Evolutionary conservation across 2,797 vertebrate species (phyloP).

Genomic region (Sciaenops ocellatus): DNA sequence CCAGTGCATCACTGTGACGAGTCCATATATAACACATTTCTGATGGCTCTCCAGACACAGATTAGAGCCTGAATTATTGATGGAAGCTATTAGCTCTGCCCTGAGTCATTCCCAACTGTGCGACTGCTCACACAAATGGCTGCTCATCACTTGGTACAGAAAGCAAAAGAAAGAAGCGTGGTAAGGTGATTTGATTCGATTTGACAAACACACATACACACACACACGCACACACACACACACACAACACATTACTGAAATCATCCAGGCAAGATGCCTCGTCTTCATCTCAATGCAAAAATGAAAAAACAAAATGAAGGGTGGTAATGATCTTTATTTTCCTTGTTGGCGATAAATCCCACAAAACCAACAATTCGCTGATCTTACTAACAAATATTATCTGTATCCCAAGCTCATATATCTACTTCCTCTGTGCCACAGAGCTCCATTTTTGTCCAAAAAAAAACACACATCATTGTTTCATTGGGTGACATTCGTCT

Average conservation of each 20-base stretch:
- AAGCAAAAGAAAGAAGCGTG: background rate
- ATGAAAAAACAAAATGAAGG: background rate
- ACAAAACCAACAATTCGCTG: background rate
- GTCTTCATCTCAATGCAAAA: background rate
- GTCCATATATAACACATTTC: conserved; percentile 46
- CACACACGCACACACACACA: too few relatives aligned
- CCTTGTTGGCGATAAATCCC: background rate
- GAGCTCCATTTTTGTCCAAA: background rate
- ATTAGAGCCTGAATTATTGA: conserved; percentile 83
- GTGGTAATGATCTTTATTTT: background rate
- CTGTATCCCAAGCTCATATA: background rate
- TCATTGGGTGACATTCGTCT: background rate
- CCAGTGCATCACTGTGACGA: conserved; percentile 35
- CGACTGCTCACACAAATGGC: conserved; percentile 4
- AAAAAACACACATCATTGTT: conserved; percentile 1
- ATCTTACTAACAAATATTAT: background rate
- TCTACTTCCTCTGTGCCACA: background rate
- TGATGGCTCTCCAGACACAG: conserved; percentile 67
- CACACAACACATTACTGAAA: background rate
- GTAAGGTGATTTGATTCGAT: background rate
- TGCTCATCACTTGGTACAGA: conserved; percentile 8
- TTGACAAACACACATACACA: background rate
- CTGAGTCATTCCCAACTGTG: conserved; percentile 53
- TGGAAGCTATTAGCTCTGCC: conserved; percentile 69
- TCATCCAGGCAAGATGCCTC: background rate